Conservation (phyloP, 2,797 vertebrate genomes). For the Clarias fuscus region DNA sequence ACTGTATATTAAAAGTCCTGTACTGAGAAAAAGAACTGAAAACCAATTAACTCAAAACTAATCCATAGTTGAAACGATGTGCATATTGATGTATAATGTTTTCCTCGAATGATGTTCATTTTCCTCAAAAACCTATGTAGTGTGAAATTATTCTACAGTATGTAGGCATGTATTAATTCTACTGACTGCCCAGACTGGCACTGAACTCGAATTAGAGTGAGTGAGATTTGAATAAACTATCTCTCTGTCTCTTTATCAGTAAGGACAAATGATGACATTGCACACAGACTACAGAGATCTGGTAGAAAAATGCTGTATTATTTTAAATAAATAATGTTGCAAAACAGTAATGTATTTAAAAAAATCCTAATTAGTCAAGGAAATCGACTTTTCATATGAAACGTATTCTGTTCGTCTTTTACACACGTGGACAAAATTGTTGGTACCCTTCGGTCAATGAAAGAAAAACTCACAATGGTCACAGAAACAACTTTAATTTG, state of each 20-base stretch:
- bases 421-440: too few relatives aligned
- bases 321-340: not conserved
- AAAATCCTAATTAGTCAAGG: not conserved
- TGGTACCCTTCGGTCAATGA: too few relatives aligned
- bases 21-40: not conserved
- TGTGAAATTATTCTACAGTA: not conserved
- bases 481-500: too few relatives aligned
- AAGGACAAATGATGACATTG: not conserved
- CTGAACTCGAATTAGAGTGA: not conserved
- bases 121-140: too few relatives aligned
- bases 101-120: not conserved
- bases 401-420: not conserved
- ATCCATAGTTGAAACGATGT: not conserved
- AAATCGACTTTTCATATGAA: not conserved
- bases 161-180: not conserved
- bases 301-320: not conserved
- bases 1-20: not conserved
- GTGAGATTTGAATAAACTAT: not conserved
- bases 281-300: not conserved
- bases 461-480: too few relatives aligned
- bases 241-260: not conserved
- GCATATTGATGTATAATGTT: not conserved
- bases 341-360: not conserved
- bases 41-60: not conserved
- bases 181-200: not conserved